Base-by-base conservation (phyloP, 92 coral and sea anemone genomes). In the Zoanthus solanderi region DNA sequence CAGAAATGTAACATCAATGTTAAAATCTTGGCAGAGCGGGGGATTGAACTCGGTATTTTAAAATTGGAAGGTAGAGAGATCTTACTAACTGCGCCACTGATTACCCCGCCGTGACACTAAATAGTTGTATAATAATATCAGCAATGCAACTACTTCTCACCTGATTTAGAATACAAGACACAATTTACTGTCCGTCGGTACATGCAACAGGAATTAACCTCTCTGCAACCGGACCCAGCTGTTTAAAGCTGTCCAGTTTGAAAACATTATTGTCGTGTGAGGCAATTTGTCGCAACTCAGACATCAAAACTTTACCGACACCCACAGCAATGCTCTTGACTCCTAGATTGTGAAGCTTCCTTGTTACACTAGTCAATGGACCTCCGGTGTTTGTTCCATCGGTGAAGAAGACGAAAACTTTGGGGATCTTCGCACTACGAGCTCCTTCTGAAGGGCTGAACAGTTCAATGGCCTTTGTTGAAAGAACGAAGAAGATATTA, bases 381-480 rank as follows among this genome's bases (percentile, higher is more conserved):
- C 61, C 68, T 9, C 93, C 90, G 3, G 4, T 46, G 78, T 95
- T 94, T 29, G 11, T 76, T 1, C 98, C 98, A 72, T 95, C 98
- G 16, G 98, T 95, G 81, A 95, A 79, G 73, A 95, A 88, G 68
- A 95, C 76, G n/a, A 95, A 92, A 78, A 95, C 75, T 17, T 95
- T 95, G 71, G 83, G 88, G 75, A 83, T 87, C 58, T 87, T 44
- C 4, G 76, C 48, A 1, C 91, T 89, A 30, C 94, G 92, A 6
- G 89, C 94, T 29, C 94, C 94, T 6, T 83, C 84, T 0, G 87
- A 85, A 5, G 61, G 10, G 29, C 85, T 81, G 28, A 81, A 60
- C 50, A 81, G 75, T 11, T 81, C 85, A 11, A 66, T 45, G 60
- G 75, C 85, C 85, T 81, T 46, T 18, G 75, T n/a, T 10, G 14